Conservation (phyloP, 2,113 vertebrate species). For the Malurus melanocephalus region DNA sequence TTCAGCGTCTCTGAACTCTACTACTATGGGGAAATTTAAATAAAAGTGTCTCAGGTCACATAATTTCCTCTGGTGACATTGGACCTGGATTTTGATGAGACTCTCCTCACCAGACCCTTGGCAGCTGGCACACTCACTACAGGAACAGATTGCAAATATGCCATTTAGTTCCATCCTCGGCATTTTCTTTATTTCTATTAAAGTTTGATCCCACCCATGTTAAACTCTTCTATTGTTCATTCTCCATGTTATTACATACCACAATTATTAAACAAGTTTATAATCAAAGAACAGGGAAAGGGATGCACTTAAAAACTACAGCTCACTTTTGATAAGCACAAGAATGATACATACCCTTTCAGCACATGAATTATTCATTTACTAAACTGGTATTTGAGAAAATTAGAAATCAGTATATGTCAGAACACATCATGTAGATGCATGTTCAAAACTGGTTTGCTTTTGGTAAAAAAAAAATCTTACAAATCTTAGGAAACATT, state of each 20-base stretch:
- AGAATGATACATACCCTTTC: neutral
- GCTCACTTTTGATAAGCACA: neutral
- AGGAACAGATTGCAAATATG: neutral
- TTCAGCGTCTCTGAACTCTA: neutral
- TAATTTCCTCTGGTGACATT: neutral
- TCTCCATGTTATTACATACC: neutral
- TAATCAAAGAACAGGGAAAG: neutral
- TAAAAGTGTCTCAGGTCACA: neutral
- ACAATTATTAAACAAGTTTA: neutral
- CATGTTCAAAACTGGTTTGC: neutral
- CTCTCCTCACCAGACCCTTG: neutral
- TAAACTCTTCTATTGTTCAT: neutral
- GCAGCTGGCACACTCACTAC: neutral
- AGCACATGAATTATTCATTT: neutral
- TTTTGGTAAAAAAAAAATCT: neutral
- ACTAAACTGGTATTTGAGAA: neutral
- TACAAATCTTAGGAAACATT: neutral
- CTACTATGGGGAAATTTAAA: neutral
- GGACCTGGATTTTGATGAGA: neutral
- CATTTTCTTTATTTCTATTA: neutral
- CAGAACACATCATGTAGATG: neutral
- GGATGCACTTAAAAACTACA: neutral
- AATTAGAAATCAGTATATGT: neutral
- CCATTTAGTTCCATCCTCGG: neutral
- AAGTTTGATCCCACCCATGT: neutral